Evolutionary conservation across 1,140 invertebrate species (phyloP).

Genomic region (Micrasema minimum): DNA sequence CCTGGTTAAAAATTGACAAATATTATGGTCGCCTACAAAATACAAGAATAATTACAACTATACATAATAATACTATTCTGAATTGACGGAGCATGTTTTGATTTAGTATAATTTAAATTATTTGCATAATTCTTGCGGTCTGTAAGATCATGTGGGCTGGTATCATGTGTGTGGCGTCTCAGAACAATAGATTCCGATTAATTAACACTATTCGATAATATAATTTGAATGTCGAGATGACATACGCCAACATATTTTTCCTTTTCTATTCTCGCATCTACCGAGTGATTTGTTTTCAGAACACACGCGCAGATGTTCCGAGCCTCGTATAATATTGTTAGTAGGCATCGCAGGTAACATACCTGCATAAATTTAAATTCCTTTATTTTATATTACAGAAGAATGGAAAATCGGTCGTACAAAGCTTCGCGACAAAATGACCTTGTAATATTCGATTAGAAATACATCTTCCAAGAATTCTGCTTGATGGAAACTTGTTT

Average conservation of each 20-base stretch:
- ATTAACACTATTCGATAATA: background rate
- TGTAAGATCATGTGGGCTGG: background rate
- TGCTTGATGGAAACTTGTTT: too few relatives aligned
- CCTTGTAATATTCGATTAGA: background rate
- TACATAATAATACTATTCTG: too few relatives aligned
- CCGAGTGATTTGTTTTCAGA: slow-evolving; percentile 6
- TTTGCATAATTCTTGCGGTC: slow-evolving; percentile 22
- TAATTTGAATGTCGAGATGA: slow-evolving; percentile 3
- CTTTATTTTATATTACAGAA: slow-evolving; percentile 1
- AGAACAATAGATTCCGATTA: slow-evolving; percentile 18
- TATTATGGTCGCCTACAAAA: too few relatives aligned
- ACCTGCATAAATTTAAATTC: slow-evolving; percentile 24
- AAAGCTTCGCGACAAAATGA: background rate
- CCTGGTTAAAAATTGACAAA: too few relatives aligned
- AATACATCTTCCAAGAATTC: too few relatives aligned
- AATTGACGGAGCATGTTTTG: too few relatives aligned
- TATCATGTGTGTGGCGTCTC: slow-evolving; percentile 3
- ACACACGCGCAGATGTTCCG: background rate
- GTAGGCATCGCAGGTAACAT: slow-evolving; percentile 5
- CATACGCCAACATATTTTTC: slow-evolving; percentile 2
- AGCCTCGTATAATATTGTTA: background rate
- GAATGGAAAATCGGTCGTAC: background rate
- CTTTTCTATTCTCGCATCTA: slow-evolving; percentile 1
- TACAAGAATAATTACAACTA: too few relatives aligned
- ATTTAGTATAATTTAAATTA: background rate